These are phyloP conservation scores for Spisula solida DNA, from an alignment of 2,888 invertebrate species.

Conservation along the genomic window DNA sequence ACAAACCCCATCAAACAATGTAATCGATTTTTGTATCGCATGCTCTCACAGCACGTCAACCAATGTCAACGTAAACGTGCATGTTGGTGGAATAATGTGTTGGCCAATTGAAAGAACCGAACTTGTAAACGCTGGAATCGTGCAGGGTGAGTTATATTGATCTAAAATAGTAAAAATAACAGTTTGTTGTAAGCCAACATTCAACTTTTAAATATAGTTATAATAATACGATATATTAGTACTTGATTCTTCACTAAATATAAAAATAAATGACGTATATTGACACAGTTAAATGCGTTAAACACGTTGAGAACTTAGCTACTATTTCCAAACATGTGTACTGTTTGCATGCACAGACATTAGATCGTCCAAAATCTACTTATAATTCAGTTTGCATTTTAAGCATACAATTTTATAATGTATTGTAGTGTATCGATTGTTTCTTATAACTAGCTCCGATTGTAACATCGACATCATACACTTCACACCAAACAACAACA, in stretches of 20 bases:
- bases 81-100: slow-evolving; percentile 62
- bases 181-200: not conserved
- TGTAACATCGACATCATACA: not conserved
- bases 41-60: slow-evolving; percentile 55
- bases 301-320: too few species aligned
- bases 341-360: too few species aligned
- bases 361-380: too few species aligned
- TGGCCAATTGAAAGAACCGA: slow-evolving; percentile 70
- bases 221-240: too few species aligned
- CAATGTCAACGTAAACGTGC: slow-evolving; percentile 56
- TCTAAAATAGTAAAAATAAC: not conserved
- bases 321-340: too few species aligned
- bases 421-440: too few species aligned
- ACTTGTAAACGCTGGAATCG: slow-evolving; percentile 65
- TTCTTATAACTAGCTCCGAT: not conserved
- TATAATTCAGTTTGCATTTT: too few species aligned
- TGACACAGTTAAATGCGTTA: too few species aligned
- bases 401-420: too few species aligned
- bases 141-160: slow-evolving; percentile 41
- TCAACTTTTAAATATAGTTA: too few species aligned
- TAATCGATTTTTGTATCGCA: slow-evolving; percentile 64
- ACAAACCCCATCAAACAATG: slow-evolving; percentile 23
- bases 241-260: too few species aligned
- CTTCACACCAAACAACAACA: not conserved
- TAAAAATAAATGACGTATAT: too few species aligned